phyloP scores from a whole-genome alignment of 2,797 vertebrate genomes.

The Anomalospiza imberbis region DNA sequence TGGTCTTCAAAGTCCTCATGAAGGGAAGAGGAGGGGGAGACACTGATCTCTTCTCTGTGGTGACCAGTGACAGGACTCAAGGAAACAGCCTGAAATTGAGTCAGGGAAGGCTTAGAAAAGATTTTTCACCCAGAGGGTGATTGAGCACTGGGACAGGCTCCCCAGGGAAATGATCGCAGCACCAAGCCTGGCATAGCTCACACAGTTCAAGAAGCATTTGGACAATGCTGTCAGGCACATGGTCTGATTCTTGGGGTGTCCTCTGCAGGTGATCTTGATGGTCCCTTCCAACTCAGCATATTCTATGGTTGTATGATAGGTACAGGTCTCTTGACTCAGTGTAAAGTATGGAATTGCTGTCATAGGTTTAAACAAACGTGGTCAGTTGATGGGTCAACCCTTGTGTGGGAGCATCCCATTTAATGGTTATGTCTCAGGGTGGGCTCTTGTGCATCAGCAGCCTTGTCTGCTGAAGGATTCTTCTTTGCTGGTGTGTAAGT shows the following conservation, averaged over 20 bases:
- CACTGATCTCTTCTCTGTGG: neutral
- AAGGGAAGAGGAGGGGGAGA: neutral
- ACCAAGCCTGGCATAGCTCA: neutral
- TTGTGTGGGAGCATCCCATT: neutral
- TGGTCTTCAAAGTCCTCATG: fast-evolving
- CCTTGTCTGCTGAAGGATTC: neutral
- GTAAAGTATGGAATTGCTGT: neutral
- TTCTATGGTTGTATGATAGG: neutral
- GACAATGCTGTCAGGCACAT: neutral
- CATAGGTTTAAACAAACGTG: neutral
- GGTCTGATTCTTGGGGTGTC: neutral
- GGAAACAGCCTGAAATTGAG: neutral
- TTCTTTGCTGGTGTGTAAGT: neutral
- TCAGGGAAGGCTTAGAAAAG: neutral
- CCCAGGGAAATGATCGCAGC: neutral
- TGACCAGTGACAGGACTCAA: neutral
- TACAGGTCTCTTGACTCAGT: neutral
- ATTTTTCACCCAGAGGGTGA: neutral
- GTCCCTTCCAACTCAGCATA: neutral
- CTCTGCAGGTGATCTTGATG: neutral
- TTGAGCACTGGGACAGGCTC: neutral
- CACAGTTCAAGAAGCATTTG: neutral
- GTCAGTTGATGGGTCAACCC: neutral
- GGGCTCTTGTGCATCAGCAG: neutral
- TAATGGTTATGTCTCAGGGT: neutral